Conservation (phyloP, 2,797 vertebrate species). For the Crocidura indochinensis region DNA sequence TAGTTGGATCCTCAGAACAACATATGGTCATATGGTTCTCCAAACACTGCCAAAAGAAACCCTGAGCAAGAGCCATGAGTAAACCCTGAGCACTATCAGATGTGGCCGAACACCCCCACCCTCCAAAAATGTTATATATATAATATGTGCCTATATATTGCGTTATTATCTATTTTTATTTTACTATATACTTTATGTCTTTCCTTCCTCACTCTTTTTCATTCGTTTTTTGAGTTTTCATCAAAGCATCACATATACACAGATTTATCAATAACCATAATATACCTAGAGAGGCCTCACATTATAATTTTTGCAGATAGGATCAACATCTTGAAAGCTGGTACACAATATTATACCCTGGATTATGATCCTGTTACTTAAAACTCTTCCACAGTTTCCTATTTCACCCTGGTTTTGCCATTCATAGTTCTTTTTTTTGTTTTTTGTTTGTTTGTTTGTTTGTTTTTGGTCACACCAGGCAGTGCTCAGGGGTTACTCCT, state of each 20-base stretch:
- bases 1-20: too few relatives aligned
- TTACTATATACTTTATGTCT: not conserved
- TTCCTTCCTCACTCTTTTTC: constrained; percentile 25
- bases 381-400: constrained; percentile 9
- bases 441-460: too few relatives aligned
- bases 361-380: constrained; percentile 40
- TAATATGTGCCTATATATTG: not conserved
- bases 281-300: not conserved
- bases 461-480: too few relatives aligned
- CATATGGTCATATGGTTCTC: too few relatives aligned
- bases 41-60: too few relatives aligned
- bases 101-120: too few relatives aligned
- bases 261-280: not conserved
- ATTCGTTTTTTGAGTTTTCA: constrained; percentile 60
- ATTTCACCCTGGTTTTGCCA: not conserved
- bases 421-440: too few relatives aligned
- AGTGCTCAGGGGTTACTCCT: too few relatives aligned
- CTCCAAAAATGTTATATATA: not conserved
- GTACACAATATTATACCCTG: not conserved
- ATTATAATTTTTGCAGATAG: not conserved
- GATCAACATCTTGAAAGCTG: not conserved
- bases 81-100: too few relatives aligned
- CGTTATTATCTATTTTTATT: not conserved
- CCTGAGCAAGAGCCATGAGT: too few relatives aligned
- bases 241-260: not conserved